Evolutionary conservation across 2,113 vertebrate species (phyloP).

Genomic region (Sphyrna mokarran): DNA sequence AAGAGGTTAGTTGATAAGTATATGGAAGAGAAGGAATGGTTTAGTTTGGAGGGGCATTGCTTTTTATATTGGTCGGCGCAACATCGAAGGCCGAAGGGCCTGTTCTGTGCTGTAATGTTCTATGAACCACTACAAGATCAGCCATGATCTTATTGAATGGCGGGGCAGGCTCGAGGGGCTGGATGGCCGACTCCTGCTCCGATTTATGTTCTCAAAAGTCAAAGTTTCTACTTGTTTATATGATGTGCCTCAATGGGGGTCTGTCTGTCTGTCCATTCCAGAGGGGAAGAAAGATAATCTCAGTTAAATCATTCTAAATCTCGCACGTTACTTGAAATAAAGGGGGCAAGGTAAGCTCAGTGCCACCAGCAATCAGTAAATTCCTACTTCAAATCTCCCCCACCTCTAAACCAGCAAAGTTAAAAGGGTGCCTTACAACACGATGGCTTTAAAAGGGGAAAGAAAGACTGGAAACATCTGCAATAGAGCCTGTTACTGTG

Average conservation of each 20-base stretch:
- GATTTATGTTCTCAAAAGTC: background rate
- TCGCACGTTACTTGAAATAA: background rate
- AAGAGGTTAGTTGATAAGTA: no score
- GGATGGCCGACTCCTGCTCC: no score
- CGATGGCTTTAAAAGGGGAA: background rate
- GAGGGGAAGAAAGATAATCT: background rate
- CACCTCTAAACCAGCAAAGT: background rate
- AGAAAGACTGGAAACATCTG: background rate
- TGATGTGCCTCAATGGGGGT: background rate
- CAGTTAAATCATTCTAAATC: background rate
- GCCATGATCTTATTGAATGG: no score
- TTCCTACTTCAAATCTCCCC: background rate
- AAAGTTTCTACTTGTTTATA: background rate
- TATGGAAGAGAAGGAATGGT: no score
- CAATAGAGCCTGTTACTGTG: background rate
- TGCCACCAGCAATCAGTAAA: background rate
- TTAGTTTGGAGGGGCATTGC: no score
- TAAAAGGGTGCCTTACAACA: background rate
- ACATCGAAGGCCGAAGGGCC: no score
- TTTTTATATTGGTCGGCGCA: no score
- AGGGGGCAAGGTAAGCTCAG: background rate
- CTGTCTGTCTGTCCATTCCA: background rate
- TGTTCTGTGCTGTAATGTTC: no score
- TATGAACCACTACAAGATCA: no score
- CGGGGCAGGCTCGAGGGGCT: no score